Evolutionary conservation across 2,113 vertebrate genomes (phyloP), one percentile per base, ranked within the genome.

Genomic region (Melozone crissalis): DNA sequence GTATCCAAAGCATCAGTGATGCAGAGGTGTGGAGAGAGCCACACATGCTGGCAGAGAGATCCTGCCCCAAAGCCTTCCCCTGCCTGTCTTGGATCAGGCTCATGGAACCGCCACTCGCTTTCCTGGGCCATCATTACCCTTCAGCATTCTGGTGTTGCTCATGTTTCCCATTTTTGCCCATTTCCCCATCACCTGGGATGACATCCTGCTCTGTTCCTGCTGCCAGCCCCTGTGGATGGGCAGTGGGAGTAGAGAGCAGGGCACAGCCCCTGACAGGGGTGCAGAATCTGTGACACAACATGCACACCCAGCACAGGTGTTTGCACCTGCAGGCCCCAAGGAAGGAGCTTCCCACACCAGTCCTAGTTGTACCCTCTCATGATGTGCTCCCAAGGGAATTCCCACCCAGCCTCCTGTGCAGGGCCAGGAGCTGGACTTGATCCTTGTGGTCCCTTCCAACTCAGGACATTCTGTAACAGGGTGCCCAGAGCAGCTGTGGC

Each of bases 241-340:
- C 0, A 1, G 54, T n/a, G 54, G 44, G 35, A 47, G 23, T 0
- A n/a, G 31, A 51, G 28, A 73, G 58, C 33, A 37, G 35, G 68
- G 46, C 72, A 44, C 15, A 51, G 28, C 3, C 6, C 11, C 2
- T 9, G n/a, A 1, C 0, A 4, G 28, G 31, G 43, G 3, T 26
- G 11, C 16, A 11, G 5, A 28, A 3, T 20, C 39, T 24, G 39
- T 37, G 28, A 33, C 18, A 3, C 4, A 14, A 31, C 0, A 0
- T 14, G 47, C 24, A n/a, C 16, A 52, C 12, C 35, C 10, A 5
- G n/a, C 2, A 7, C 16, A 9, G 31, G 21, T 8, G 10, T 24
- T 65, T 37, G 16, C 66, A 66, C 46, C n/a, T 4, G 0, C 21
- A 9, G 51, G 26, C 17, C 41, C 51, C 6, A 1, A 9, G 37